Base-by-base conservation (phyloP, 1,140 invertebrate genomes). In the Lepidurus arcticus region DNA sequence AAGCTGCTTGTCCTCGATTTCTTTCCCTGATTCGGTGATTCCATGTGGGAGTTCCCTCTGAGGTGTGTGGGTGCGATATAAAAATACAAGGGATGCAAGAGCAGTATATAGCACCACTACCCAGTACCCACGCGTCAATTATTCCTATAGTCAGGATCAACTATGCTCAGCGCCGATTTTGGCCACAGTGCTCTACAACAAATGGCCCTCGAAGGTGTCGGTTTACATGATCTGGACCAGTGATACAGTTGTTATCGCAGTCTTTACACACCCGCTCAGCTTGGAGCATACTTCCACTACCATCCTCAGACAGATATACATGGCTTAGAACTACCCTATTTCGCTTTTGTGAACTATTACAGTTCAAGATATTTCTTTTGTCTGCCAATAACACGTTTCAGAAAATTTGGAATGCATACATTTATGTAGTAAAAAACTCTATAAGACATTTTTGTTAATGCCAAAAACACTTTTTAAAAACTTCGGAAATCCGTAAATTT, bases 191-290 rank as follows among this genome's bases (percentile, higher is more conserved):
- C 13, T 21, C 53, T 13, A 65, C 53, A 21, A 65, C 53, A 65
- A 65, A 65, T 65, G 53, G 53, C 53, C 53, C 53, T 65, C 53
- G 9, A 65, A 65, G 13, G 53, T 65, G 53, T 65, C 53, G 7
- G 53, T 65, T 65, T 65, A 65, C 53, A 65, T 0, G 53, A 65
- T 65, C 21, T 65, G 53, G 53, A 21, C 53, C 1, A 65, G 53
- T 65, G 53, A 65, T 65, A 65, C 21, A 65, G 53, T 65, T 65
- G 21, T 65, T 65, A 65, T 65, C 53, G 53, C 53, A 47, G 21
- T 21, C 53, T 21, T 13, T n/a, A 13, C 4, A 65, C 53, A 65
- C 53, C 53, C 53, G 16, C 8, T 13, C 13, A 7, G 53, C 53
- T 65, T 65, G 16, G 53, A 65, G 13, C 53, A 65, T 65, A 34